Base-by-base conservation (phyloP, 2,113 vertebrate species). In the Pterocles orientalis region DNA sequence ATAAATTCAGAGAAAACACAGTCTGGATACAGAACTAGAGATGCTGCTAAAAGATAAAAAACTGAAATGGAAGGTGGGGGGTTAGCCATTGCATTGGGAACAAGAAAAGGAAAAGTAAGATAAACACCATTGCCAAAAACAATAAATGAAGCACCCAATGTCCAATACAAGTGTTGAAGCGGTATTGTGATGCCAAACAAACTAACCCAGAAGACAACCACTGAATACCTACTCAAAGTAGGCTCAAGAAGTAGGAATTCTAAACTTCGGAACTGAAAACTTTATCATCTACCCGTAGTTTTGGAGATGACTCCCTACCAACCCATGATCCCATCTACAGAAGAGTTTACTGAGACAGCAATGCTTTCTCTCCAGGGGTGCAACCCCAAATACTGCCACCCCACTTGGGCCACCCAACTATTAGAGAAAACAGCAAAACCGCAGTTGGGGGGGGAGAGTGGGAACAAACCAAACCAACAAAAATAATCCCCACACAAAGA, bases 81-180 rank as follows among this genome's bases (percentile, higher is more conserved):
- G 45, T 39, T 47, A n/a, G 5, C 21, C 41, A 33, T 53, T 19
- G 41, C 14, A 15, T 0, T 18, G 47, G 23, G 68, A 80, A 78
- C 5, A 6, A 69, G 41, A 72, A 51, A 79, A 69, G 24, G 25
- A 70, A 75, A 75, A 66, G n/a, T 8, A 60, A 79, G 26, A 56
- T 62, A n/a, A 86, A 77, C 13, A n/a, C 4, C 2, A 7, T 11
- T 84, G 26, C 13, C 11, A 64, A 41, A 47, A 92, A 24, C 36
- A 69, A 6, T 29, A 64, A 60, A 17, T 58, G 34, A 76, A 91
- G 50, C 21, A 79, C 2, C 21, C 70, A 68, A n/a, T 1, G 1
- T 41, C 31, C 2, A 1, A 45, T 0, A 41, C 18, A 72, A 79
- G 36, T 1, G 0, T 18, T 84, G 45, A 24, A n/a, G 18, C 43